These are phyloP conservation scores for Mustelus asterias DNA, from an alignment of 2,113 vertebrate species.

Conservation along the genomic window DNA sequence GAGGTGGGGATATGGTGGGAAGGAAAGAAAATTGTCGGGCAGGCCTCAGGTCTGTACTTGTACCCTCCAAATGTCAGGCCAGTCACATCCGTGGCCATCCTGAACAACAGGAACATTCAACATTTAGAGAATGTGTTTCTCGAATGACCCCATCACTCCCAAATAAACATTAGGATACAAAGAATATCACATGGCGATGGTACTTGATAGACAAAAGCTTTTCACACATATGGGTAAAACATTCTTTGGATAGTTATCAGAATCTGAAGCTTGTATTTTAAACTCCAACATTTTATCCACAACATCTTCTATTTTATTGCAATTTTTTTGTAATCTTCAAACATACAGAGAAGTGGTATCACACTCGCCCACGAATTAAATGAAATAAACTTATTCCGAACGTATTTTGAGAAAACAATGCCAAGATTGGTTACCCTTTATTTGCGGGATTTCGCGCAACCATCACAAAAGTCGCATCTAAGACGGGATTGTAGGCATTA, in stretches of 20 bases:
- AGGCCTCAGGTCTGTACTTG: background rate
- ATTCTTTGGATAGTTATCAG: background rate
- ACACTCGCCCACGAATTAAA: background rate
- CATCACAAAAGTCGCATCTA: conserved; percentile 96
- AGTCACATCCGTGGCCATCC: background rate
- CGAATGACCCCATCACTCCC: background rate
- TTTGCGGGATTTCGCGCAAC: conserved; percentile 92
- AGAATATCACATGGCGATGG: background rate
- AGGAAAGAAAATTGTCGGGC: background rate
- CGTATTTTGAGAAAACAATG: background rate
- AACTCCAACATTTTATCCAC: background rate
- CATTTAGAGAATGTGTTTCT: background rate
- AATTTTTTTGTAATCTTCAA: background rate
- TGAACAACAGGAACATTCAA: background rate
- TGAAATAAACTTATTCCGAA: background rate
- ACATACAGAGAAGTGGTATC: background rate
- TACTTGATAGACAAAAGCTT: background rate
- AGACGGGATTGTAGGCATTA: conserved; percentile 68
- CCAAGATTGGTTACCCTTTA: conserved; percentile 68
- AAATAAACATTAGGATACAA: background rate
- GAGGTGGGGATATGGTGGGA: background rate
- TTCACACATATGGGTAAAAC: background rate
- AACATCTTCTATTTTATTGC: background rate
- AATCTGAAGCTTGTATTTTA: background rate
- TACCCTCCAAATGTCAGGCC: background rate